Conservation (phyloP, 1,140 invertebrate genomes). For the Drepana arcuata region DNA sequence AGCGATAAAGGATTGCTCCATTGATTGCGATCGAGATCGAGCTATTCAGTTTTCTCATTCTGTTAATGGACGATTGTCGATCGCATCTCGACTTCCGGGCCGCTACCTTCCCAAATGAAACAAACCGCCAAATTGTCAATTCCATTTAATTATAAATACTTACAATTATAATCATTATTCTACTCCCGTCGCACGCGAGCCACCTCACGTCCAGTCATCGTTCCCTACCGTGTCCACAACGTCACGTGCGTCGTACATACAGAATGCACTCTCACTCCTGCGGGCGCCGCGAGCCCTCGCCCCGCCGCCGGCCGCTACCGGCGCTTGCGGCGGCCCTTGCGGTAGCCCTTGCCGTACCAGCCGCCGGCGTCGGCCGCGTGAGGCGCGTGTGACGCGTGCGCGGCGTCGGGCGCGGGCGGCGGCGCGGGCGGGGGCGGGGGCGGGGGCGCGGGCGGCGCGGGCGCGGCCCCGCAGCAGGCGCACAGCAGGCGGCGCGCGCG, state of each 20-base stretch:
- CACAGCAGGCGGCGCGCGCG: slow-evolving; percentile 40
- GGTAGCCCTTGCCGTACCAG: slow-evolving; percentile 49
- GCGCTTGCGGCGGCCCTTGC: slow-evolving; percentile 39
- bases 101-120: too few relatives aligned
- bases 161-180: background rate
- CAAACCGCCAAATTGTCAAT: too few relatives aligned
- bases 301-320: slow-evolving; percentile 23
- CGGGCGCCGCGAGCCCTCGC: background rate
- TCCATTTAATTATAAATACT: slow-evolving; percentile 1
- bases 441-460: slow-evolving; percentile 1
- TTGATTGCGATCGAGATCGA: too few relatives aligned
- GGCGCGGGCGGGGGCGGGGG: slow-evolving; percentile 33
- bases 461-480: slow-evolving; percentile 41
- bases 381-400: slow-evolving; percentile 9
- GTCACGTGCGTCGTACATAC: background rate
- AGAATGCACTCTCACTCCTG: background rate
- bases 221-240: background rate
- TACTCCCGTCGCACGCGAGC: background rate
- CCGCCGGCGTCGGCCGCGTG: slow-evolving; percentile 20
- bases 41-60: too few relatives aligned
- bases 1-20: too few relatives aligned
- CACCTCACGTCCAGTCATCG: background rate
- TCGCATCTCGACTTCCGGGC: too few relatives aligned
- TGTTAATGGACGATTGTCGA: too few relatives aligned
- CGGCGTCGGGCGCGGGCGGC: slow-evolving; percentile 12